Evolutionary conservation across 2,797 vertebrate genomes (phyloP).

Genomic region (Hypotaenidia philippensis): DNA sequence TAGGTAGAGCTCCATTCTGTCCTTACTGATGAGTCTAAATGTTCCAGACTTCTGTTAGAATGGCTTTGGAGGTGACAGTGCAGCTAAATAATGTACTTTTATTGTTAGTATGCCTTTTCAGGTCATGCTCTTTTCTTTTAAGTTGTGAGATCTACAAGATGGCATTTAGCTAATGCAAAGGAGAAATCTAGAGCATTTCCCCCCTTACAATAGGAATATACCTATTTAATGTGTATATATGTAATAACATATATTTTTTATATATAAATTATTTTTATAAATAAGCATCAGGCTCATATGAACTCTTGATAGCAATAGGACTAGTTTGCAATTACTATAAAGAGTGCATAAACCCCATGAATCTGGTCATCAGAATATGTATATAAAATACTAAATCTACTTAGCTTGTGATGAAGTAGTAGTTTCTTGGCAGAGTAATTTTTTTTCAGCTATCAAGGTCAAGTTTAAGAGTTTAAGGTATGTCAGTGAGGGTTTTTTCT

Average conservation of each 20-base stretch:
- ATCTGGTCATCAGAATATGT: background rate
- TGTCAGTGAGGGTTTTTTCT: background rate
- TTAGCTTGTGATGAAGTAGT: background rate
- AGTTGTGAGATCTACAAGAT: background rate
- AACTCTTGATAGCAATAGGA: background rate
- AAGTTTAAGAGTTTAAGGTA: background rate
- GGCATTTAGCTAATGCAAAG: background rate
- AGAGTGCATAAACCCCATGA: background rate
- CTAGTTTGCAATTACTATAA: background rate
- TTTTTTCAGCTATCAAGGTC: background rate
- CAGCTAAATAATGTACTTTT: conserved; percentile 11
- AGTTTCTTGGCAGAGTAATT: background rate
- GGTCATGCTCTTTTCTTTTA: background rate
- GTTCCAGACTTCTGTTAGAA: conserved; percentile 14
- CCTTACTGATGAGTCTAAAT: background rate
- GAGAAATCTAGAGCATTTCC: background rate
- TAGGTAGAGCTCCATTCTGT: background rate
- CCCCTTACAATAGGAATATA: background rate
- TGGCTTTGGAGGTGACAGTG: background rate
- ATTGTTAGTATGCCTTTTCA: background rate
- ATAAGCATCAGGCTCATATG: background rate
- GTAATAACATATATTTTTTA: no score
- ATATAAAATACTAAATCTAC: background rate
- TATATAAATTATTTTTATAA: no score
- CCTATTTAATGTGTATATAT: no score